These are phyloP conservation scores for Poecilia velifera DNA, from an alignment of 2,797 vertebrate genomes.

Conservation along the genomic window DNA sequence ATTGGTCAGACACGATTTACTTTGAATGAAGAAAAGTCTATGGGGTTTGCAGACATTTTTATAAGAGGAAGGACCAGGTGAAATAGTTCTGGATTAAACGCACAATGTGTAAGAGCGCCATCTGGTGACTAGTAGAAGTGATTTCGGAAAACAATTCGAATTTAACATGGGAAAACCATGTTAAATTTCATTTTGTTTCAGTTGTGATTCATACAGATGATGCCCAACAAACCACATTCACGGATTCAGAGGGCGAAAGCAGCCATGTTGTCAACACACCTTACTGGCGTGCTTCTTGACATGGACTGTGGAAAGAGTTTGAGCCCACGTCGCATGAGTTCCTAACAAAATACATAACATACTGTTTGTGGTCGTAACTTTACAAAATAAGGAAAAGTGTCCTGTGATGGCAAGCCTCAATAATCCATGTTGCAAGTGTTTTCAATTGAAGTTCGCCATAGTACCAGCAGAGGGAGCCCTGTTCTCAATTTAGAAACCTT, in stretches of 20 bases:
- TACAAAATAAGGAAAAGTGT: not conserved
- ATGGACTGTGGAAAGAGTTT: not conserved
- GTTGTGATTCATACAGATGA: not conserved
- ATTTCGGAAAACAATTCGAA: not conserved
- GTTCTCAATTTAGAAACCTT: not conserved
- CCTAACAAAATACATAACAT: not conserved
- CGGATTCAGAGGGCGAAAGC: not conserved
- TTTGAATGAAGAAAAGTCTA: not conserved
- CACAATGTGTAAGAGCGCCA: not conserved
- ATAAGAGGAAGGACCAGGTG: not conserved
- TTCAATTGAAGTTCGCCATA: not conserved
- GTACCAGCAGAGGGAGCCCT: conserved; percentile 61
- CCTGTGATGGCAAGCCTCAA: not conserved
- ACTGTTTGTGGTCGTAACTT: not conserved
- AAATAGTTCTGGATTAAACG: not conserved
- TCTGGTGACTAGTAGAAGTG: not conserved
- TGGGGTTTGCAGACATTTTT: not conserved
- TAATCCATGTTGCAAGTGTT: not conserved
- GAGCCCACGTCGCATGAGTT: not conserved
- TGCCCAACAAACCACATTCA: not conserved
- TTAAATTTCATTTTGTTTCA: not conserved
- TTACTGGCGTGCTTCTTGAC: not conserved
- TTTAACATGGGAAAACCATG: not conserved
- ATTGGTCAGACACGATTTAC: not conserved
- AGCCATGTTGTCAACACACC: not conserved